Conservation (phyloP, 2,113 vertebrate genomes). For the Poecilia latipinna region DNA sequence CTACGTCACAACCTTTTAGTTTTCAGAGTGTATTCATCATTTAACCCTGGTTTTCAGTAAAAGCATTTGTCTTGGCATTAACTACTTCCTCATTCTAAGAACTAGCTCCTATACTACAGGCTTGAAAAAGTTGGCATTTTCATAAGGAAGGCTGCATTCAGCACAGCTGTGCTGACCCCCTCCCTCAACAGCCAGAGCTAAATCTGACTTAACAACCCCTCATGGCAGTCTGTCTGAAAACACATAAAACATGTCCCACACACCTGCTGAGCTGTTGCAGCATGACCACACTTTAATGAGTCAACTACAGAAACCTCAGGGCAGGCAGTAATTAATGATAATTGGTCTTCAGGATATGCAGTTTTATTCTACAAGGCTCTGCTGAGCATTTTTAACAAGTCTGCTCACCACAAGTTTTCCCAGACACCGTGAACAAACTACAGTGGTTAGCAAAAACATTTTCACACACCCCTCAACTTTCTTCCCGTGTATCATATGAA, state of each 20-base stretch:
- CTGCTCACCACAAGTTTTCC: neutral
- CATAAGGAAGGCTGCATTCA: constrained; percentile 1
- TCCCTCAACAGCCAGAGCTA: constrained; percentile 5
- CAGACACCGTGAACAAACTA: neutral
- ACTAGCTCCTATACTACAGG: neutral
- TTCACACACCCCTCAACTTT: neutral
- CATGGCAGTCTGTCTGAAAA: constrained; percentile 31
- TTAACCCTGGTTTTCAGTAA: constrained; percentile 8
- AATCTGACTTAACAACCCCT: constrained; percentile 27
- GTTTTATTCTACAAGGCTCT: neutral
- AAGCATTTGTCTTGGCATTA: constrained; percentile 8
- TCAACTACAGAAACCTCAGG: constrained; percentile 61
- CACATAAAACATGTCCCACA: constrained; percentile 41
- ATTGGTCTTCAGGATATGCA: neutral
- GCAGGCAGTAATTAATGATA: constrained; percentile 6
- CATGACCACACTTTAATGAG: constrained; percentile 52
- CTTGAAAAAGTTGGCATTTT: neutral
- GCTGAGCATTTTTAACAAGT: neutral
- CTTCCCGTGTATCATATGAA: neutral
- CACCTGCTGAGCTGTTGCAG: constrained; percentile 44
- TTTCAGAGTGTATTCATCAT: constrained; percentile 7
- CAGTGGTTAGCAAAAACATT: neutral
- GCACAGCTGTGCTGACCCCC: constrained; percentile 18
- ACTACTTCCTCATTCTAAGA: constrained; percentile 13
- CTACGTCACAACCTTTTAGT: neutral